A percentile compares a stretch with the other conserved stretches of the same genome.
phyloP scores from a whole-genome alignment of 2,113 vertebrate species.

The Antechinus stuartii region DNA sequence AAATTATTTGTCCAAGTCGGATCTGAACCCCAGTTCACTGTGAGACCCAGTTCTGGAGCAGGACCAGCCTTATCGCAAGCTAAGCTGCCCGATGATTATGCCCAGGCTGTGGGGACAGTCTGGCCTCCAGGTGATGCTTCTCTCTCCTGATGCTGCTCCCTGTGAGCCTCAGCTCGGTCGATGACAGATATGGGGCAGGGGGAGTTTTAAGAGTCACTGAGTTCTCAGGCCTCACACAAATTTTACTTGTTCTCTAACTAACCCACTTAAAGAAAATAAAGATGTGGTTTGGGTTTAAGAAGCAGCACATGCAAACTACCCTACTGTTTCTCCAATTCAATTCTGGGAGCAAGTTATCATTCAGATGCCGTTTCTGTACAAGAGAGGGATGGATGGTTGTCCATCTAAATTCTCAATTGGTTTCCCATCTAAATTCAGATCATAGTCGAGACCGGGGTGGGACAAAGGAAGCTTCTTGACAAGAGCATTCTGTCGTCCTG shows the following conservation, averaged over 20 bases:
- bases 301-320: neutral
- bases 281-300: neutral
- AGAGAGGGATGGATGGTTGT: neutral
- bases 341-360: neutral
- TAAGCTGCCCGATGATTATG: too few relatives aligned
- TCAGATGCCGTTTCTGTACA: neutral
- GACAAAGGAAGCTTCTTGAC: neutral
- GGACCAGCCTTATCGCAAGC: neutral
- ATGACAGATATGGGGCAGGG: too few relatives aligned
- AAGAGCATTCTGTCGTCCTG: neutral
- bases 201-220: neutral
- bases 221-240: neutral
- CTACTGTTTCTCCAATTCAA: neutral
- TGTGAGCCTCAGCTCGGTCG: too few relatives aligned
- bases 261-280: neutral
- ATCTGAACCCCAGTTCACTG: neutral
- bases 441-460: neutral
- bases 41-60: neutral
- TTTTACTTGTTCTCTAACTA: neutral
- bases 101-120: too few relatives aligned
- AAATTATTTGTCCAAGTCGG: neutral
- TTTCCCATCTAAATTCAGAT: neutral
- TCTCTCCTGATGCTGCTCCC: too few relatives aligned
- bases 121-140: neutral
- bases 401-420: neutral